Evolutionary conservation across 1,140 invertebrate species (phyloP), one percentile per base, ranked within the genome.

Genomic region (Prorops nasuta): DNA sequence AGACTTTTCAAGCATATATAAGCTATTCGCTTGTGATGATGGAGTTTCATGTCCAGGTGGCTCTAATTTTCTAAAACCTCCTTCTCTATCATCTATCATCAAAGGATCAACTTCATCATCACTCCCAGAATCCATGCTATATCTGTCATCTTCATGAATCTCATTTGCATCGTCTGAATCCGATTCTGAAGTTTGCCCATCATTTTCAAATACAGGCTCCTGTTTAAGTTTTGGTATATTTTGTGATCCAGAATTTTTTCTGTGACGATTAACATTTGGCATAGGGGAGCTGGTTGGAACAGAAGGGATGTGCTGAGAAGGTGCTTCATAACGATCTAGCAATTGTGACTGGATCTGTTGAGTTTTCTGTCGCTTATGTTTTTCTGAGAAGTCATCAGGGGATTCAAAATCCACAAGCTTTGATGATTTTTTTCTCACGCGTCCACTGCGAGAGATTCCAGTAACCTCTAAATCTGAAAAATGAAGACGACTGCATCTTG

Each of bases 371-470:
- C 66, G 62, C 20, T 76, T 76, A 17, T 76, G 66, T 47, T 78
- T 77, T 40, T 82, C 80, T 7, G 77, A 70, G 42, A 69, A 57
- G 59, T 93, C 90, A 70, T 95, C 92, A 0, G 88, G 88, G 1
- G 90, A 91, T 67, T 95, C 91, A 77, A 94, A 95, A 71, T 94
- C 93, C 71, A 93, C 88, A 9, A 97, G 77, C 72, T 96, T 96
- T 0, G 92, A 93, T 6, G 93, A 96, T 72, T 96, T 96, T 76
- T 96, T 96, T 32, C 92, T 80, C 1, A 96, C 91, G 36, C 92
- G 79, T 15, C 92, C 92, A 63, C 91, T 94, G 42, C 90, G 80
- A 3, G 91, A 94, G 17, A 94, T 84, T 20, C 89, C 90, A 38
- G 88, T 89, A 16, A 91, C 87, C 77, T 91, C 88, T 64, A 90